Evolutionary conservation across 2,888 invertebrate genomes (phyloP).

Genomic region (Sphinx pinastri): DNA sequence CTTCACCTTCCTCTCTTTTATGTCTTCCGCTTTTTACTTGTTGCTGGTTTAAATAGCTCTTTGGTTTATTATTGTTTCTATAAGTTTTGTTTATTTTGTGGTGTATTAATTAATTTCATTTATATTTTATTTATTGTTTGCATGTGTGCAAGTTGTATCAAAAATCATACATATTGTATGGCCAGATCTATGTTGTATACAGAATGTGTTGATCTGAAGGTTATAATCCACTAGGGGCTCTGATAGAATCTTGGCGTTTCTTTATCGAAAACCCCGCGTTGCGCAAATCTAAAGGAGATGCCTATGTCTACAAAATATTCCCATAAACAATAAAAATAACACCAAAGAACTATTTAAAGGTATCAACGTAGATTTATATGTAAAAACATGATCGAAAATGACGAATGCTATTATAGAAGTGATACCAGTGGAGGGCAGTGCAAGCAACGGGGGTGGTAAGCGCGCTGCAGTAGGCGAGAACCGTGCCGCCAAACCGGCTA

Average conservation of each 20-base stretch:
- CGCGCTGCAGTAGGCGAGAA: constrained; percentile 71
- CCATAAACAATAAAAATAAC: not conserved
- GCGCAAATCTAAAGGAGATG: constrained; percentile 2
- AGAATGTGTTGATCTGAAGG: not conserved
- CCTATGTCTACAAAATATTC: not conserved
- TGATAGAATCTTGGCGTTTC: not conserved
- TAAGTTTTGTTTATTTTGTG: not conserved
- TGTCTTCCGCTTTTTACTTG: not conserved
- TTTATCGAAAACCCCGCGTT: not conserved
- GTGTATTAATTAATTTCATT: not conserved
- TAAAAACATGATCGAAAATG: not conserved
- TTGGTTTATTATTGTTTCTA: constrained; percentile 8
- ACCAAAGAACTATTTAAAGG: constrained; percentile 5
- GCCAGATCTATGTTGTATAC: too few relatives aligned
- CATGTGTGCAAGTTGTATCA: too few relatives aligned
- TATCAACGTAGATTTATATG: not conserved
- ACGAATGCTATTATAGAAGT: constrained; percentile 60
- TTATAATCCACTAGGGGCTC: too few relatives aligned
- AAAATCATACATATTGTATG: too few relatives aligned
- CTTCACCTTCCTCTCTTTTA: not conserved
- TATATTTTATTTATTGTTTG: not conserved
- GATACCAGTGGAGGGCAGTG: constrained; percentile 72
- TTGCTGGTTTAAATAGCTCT: not conserved
- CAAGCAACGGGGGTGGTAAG: constrained; percentile 53
- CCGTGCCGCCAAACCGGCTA: constrained; percentile 63